These are phyloP conservation scores for Oncorhynchus mykiss DNA, from an alignment of 2,113 vertebrate genomes.

Conservation along the genomic window DNA sequence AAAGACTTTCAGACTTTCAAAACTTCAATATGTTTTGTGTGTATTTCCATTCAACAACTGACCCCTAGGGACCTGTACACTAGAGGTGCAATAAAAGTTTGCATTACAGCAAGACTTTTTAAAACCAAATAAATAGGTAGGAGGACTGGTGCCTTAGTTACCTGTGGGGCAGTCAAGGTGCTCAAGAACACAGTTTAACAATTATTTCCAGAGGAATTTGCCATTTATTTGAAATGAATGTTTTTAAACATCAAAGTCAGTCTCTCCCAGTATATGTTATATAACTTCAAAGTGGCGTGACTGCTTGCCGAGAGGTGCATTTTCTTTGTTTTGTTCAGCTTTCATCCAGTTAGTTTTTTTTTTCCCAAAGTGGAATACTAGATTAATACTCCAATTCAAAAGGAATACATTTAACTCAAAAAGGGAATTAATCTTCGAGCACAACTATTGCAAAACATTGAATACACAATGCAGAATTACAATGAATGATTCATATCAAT, in stretches of 20 bases:
- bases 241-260: slow-evolving; percentile 69
- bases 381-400: slow-evolving; percentile 49
- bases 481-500: too few relatives aligned
- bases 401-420: slow-evolving; percentile 21
- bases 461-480: neutral
- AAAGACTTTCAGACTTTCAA: neutral
- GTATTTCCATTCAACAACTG: neutral
- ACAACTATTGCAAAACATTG: neutral
- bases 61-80: slow-evolving; percentile 6
- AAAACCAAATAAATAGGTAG: slow-evolving; percentile 32
- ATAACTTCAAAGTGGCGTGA: slow-evolving; percentile 70
- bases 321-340: slow-evolving; percentile 53
- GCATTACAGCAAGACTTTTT: neutral
- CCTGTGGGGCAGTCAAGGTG: slow-evolving; percentile 49
- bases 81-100: slow-evolving; percentile 28
- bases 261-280: slow-evolving; percentile 67
- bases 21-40: slow-evolving; percentile 11
- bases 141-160: neutral
- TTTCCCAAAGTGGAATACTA: slow-evolving; percentile 27
- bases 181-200: slow-evolving; percentile 53
- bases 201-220: slow-evolving; percentile 65
- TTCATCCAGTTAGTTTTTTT: slow-evolving; percentile 55
- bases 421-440: neutral
- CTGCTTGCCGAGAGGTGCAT: slow-evolving; percentile 62
- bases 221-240: slow-evolving; percentile 56